Conservation (phyloP, 2,888 invertebrate species). For the Trypoxylon attenuatum region DNA sequence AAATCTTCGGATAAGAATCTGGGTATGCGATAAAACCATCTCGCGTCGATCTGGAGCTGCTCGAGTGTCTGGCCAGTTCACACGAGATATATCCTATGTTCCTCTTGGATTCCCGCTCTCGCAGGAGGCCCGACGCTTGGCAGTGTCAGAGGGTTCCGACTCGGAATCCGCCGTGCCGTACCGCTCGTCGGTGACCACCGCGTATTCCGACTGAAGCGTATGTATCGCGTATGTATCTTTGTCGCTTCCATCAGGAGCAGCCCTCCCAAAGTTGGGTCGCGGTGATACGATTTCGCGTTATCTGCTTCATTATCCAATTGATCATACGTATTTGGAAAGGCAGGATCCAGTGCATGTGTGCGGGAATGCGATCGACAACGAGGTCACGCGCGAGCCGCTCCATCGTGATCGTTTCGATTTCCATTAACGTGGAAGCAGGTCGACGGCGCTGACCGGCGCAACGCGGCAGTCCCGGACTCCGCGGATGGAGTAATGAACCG, state of each 20-base stretch:
- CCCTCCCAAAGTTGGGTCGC: conserved; percentile 3
- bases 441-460: too few relatives aligned
- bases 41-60: conserved; percentile 40
- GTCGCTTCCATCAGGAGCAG: too few relatives aligned
- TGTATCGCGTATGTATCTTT: too few relatives aligned
- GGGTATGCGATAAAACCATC: conserved; percentile 38
- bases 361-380: conserved; percentile 38
- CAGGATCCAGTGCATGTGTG: conserved; percentile 30
- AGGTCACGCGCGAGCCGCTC: conserved; percentile 30
- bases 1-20: conserved; percentile 48
- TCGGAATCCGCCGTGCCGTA: too few relatives aligned
- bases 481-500: conserved; percentile 43
- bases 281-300: conserved; percentile 45
- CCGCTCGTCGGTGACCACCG: too few relatives aligned
- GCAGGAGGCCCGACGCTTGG: too few relatives aligned
- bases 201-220: too few relatives aligned
- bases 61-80: conserved; percentile 10
- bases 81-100: too few relatives aligned
- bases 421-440: conserved; percentile 21
- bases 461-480: too few relatives aligned
- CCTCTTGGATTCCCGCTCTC: too few relatives aligned
- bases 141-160: too few relatives aligned
- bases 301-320: conserved; percentile 44
- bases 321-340: conserved; percentile 31
- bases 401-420: conserved; percentile 41